Evolutionary conservation across 2,888 invertebrate genomes (phyloP).

Genomic region (Ophraella communa): DNA sequence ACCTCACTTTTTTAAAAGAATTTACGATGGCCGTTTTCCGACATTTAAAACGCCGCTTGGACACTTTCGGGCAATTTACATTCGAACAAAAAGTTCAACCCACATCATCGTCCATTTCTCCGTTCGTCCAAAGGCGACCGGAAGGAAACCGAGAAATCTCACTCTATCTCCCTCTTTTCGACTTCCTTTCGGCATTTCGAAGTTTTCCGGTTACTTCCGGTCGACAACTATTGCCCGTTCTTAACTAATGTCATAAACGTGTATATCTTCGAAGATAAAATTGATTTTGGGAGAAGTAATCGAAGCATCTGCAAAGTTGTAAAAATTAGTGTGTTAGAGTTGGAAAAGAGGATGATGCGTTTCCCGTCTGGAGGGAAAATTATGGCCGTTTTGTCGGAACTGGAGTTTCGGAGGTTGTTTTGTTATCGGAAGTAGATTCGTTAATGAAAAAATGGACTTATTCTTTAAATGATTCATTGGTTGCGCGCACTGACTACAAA

Average conservation of each 20-base stretch:
- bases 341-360: slow-evolving; percentile 22
- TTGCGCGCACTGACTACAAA: too few species aligned
- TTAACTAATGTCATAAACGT: slow-evolving; percentile 50
- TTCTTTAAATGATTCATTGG: too few species aligned
- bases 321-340: slow-evolving; percentile 27
- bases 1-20: slow-evolving; percentile 6
- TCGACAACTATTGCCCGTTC: slow-evolving; percentile 38
- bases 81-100: slow-evolving; percentile 15
- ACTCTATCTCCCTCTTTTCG: slow-evolving; percentile 4
- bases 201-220: slow-evolving; percentile 47
- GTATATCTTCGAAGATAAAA: slow-evolving; percentile 36
- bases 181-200: slow-evolving; percentile 42
- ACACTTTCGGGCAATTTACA: background rate
- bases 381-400: background rate
- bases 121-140: slow-evolving; percentile 47
- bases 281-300: slow-evolving; percentile 30
- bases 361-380: slow-evolving; percentile 20
- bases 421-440: too few species aligned
- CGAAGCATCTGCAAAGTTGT: slow-evolving; percentile 29
- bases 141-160: slow-evolving; percentile 53
- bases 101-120: slow-evolving; percentile 24
- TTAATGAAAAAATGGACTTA: too few species aligned
- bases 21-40: background rate
- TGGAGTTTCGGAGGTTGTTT: background rate
- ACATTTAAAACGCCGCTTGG: background rate